A percentile compares a stretch with the other conserved stretches of the same genome.
These are phyloP conservation scores for Alcedo quadribrachys DNA, from an alignment of 2,797 vertebrate genomes.

Conservation along the genomic window DNA sequence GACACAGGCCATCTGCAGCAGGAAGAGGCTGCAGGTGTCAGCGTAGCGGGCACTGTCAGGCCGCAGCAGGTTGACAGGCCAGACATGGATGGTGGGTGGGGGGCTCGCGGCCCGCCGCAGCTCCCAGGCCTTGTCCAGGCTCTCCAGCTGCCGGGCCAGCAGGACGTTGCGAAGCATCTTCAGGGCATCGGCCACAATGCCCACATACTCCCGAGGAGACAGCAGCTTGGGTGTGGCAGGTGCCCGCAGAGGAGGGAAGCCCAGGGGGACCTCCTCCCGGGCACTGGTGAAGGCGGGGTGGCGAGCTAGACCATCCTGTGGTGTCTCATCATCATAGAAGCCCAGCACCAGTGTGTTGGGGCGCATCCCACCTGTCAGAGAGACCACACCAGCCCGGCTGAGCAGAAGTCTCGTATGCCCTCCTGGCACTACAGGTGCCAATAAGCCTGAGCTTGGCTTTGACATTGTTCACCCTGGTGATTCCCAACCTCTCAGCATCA, in stretches of 20 bases:
- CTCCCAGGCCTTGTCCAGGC: conserved; percentile 78
- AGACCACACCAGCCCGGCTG: accelerated
- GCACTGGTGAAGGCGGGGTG: conserved; percentile 27
- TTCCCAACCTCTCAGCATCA: not conserved
- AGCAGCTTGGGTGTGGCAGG: conserved; percentile 72
- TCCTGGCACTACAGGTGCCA: not conserved
- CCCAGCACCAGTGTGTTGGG: conserved; percentile 91
- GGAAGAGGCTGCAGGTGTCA: conserved; percentile 90
- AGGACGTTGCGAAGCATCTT: conserved; percentile 93
- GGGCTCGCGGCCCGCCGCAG: conserved; percentile 45
- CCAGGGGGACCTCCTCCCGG: conserved; percentile 46
- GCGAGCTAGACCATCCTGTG: conserved; percentile 78
- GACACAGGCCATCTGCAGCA: conserved; percentile 90
- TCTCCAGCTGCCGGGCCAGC: conserved; percentile 85
- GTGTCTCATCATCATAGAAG: conserved; percentile 83
- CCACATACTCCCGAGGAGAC: conserved; percentile 84
- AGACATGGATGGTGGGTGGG: conserved; percentile 84
- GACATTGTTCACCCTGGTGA: not conserved
- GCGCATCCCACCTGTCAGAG: conserved; percentile 87
- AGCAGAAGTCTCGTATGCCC: not conserved
- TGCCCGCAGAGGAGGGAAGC: conserved; percentile 74
- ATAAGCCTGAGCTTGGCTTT: not conserved
- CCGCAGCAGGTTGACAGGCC: conserved; percentile 89
- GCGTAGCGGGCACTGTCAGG: conserved; percentile 90
- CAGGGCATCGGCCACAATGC: conserved; percentile 87